These are phyloP conservation scores for Pocillopora damicornis DNA, from an alignment of 64 coral and sea anemone species.

Conservation along the genomic window DNA sequence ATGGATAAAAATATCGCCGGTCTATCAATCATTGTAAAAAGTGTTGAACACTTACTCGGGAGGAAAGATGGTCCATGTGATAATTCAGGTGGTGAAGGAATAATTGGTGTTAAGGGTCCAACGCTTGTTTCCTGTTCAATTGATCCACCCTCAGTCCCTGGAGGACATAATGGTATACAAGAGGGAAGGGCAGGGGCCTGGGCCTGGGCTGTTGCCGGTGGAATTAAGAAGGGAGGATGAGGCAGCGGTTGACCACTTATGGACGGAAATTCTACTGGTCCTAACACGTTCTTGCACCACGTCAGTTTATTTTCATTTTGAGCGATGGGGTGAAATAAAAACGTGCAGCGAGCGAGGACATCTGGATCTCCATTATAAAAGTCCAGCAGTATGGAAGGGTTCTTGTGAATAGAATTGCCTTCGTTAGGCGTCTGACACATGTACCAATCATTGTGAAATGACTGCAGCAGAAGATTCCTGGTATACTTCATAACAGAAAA, in stretches of 20 bases:
- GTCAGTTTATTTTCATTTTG: slow-evolving; percentile 16
- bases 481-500: slow-evolving; percentile 29
- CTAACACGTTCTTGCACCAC: slow-evolving; percentile 43
- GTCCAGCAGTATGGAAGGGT: background rate
- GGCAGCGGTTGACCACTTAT: slow-evolving; percentile 9
- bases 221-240: background rate
- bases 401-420: background rate
- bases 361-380: slow-evolving; percentile 25
- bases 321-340: slow-evolving; percentile 33
- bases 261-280: background rate
- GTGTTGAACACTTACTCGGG: too few species aligned
- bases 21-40: too few species aligned
- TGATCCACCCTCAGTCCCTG: background rate
- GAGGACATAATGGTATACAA: slow-evolving; percentile 1
- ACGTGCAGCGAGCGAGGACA: slow-evolving; percentile 58
- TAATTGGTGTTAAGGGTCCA: background rate
- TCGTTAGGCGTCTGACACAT: slow-evolving; percentile 40
- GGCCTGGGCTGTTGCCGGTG: background rate
- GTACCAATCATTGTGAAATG: slow-evolving; percentile 62
- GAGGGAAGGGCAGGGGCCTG: background rate
- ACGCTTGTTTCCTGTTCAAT: background rate
- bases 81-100: background rate
- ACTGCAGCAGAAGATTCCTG: slow-evolving; percentile 35
- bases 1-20: too few species aligned
- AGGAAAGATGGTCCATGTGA: too few species aligned